Base-by-base conservation (phyloP, 2,113 vertebrate genomes). In the Coregonus clupeaformis region DNA sequence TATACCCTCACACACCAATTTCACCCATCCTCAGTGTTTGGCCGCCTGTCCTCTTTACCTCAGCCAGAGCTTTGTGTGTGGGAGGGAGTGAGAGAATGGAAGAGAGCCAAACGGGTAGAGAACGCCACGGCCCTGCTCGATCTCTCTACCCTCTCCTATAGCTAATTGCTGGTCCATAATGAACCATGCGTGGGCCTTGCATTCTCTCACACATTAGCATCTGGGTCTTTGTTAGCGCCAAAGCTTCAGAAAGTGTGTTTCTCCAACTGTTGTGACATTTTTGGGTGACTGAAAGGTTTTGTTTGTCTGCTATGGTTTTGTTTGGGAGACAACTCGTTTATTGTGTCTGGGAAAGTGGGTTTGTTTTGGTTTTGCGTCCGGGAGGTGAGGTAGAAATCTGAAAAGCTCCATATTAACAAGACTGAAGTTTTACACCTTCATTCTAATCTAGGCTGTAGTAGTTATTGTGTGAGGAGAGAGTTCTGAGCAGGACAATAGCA, bases 91-190 rank as follows among this genome's bases (percentile, higher is more conserved):
- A 52, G 49, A 14, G 13, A 52, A 52, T 52, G 16, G 14, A 16
- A 52, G 16, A 18, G 16, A 52, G 16, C 49, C 49, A 52, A 14
- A 52, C 16, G 4, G 49, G 49, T 52, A 52, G 49, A 52, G 13
- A 18, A 5, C 36, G 11, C 36, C 36, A 42, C 16, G 1, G 4
- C 49, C 16, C 49, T 52, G 49, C 4, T 52, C 14, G 3, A 14
- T 49, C 49, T 16, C 49, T 18, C 36, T 11, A 11, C 11, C 36
- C 36, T 42, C 12, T 14, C 12, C 12, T 69, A 67, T 76, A 5
- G 47, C 27, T 72, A 64, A 77, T 76, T 82, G 57, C 74, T 68
- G 25, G 27, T 69, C 42, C 47, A 62, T 36, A 70, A 65, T 72
- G 59, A 75, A 68, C 66, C 62, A 57, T 18, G 16, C 5, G 49